A percentile compares a stretch with the other conserved stretches of the same genome.
These are phyloP conservation scores for Trichonephila inaurata DNA, from an alignment of 1,140 invertebrate genomes.

Conservation along the genomic window DNA sequence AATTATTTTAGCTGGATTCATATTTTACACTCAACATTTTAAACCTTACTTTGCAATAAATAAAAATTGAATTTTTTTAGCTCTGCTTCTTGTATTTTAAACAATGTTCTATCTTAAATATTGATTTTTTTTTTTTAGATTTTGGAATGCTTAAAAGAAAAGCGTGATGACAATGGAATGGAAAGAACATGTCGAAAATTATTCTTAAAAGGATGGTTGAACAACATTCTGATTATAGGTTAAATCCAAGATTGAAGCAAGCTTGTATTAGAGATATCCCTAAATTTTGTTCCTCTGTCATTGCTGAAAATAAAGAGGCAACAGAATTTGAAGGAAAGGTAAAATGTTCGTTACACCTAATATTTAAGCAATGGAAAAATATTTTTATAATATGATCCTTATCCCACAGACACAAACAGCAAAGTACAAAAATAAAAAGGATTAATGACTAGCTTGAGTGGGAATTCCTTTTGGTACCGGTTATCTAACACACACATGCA, in stretches of 20 bases:
- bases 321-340: constrained; percentile 80
- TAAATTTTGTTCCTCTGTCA: constrained; percentile 85
- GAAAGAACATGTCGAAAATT: constrained; percentile 92
- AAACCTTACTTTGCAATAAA: too few species aligned
- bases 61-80: background rate
- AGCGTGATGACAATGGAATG: constrained; percentile 90
- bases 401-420: too few species aligned
- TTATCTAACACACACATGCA: too few species aligned
- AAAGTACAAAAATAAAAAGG: too few species aligned
- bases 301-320: constrained; percentile 78
- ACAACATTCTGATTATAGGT: constrained; percentile 94
- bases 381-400: too few species aligned
- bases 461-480: too few species aligned
- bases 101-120: background rate
- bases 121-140: constrained; percentile 30
- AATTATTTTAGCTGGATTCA: too few species aligned
- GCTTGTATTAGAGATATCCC: constrained; percentile 88
- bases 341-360: background rate
- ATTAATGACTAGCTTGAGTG: too few species aligned
- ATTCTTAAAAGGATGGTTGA: constrained; percentile 94
- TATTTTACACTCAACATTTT: too few species aligned
- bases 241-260: constrained; percentile 92
- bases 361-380: too few species aligned
- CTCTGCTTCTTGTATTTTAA: background rate
- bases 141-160: constrained; percentile 84